Percentiles rank a stretch among this genome's conserved stretches.
Evolutionary conservation across 2,113 vertebrate genomes (phyloP).

Genomic region (Mixornis gularis): DNA sequence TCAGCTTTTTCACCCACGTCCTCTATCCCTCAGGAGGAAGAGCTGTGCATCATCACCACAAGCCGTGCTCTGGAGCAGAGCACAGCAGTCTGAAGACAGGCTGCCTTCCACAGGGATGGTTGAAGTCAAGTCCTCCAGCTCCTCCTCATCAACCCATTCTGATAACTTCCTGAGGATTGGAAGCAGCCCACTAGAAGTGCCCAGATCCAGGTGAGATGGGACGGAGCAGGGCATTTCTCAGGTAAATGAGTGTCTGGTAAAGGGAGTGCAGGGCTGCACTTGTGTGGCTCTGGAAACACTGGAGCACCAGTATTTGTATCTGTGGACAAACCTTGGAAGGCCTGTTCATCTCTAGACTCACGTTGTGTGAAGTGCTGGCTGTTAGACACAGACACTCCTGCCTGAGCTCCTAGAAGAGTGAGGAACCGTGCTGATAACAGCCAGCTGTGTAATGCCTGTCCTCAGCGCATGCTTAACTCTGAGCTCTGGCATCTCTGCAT

Average conservation of each 20-base stretch:
- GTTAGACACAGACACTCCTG: not conserved
- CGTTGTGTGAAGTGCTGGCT: not conserved
- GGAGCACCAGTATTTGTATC: not conserved
- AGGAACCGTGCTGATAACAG: not conserved
- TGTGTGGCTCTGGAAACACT: not conserved
- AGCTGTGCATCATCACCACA: slow-evolving; percentile 83
- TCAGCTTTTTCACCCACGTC: not conserved
- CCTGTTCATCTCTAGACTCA: not conserved
- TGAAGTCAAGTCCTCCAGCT: slow-evolving; percentile 89
- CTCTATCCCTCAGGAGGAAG: slow-evolving; percentile 79
- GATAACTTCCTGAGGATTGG: slow-evolving; percentile 83
- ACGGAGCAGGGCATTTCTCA: not conserved
- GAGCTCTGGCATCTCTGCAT: not conserved
- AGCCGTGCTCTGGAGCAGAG: slow-evolving; percentile 81
- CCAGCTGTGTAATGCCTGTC: not conserved
- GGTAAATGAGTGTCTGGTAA: not conserved
- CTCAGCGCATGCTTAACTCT: not conserved
- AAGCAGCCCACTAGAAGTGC: slow-evolving; percentile 95
- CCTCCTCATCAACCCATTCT: slow-evolving; percentile 92
- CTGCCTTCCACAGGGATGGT: slow-evolving; percentile 62
- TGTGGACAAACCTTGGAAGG: not conserved
- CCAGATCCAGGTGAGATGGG: slow-evolving; percentile 82
- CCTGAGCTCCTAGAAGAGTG: not conserved
- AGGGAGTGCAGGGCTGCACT: not conserved
- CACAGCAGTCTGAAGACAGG: slow-evolving; percentile 78